phyloP scores from a whole-genome alignment of 2,888 invertebrate genomes.

The Andrena hattorfiana region DNA sequence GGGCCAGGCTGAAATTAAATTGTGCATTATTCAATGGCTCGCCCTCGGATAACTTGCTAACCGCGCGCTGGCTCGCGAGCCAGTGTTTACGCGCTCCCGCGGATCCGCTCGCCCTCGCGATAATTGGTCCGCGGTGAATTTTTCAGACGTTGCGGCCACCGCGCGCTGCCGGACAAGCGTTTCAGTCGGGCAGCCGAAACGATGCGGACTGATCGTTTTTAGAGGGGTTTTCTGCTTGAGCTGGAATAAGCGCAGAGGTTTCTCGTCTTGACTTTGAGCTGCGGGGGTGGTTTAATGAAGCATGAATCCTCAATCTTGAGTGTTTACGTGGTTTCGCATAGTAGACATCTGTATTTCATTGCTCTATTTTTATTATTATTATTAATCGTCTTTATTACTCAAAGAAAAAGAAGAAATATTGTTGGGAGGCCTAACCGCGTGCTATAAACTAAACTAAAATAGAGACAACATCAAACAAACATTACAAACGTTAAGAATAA shows the following conservation, averaged over 20 bases:
- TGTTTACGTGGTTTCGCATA: background rate
- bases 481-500: too few species aligned
- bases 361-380: background rate
- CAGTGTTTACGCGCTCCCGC: background rate
- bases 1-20: conserved; percentile 76
- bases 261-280: background rate
- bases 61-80: conserved; percentile 25
- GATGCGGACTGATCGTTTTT: background rate
- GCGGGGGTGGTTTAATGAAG: background rate
- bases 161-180: background rate
- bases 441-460: too few species aligned
- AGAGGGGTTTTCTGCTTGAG: background rate
- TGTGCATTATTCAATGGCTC: conserved; percentile 78
- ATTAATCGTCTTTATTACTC: too few species aligned
- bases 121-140: conserved; percentile 38
- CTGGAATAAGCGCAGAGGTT: background rate
- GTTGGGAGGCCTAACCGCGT: too few species aligned
- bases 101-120: conserved; percentile 11
- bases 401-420: too few species aligned
- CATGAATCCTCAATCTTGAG: background rate
- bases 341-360: background rate
- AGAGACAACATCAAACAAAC: too few species aligned
- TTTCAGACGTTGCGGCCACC: conserved; percentile 21
- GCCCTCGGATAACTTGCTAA: conserved; percentile 67
- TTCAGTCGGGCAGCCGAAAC: background rate